phyloP scores from a whole-genome alignment of 2,797 vertebrate genomes.

The Glossophaga mutica region DNA sequence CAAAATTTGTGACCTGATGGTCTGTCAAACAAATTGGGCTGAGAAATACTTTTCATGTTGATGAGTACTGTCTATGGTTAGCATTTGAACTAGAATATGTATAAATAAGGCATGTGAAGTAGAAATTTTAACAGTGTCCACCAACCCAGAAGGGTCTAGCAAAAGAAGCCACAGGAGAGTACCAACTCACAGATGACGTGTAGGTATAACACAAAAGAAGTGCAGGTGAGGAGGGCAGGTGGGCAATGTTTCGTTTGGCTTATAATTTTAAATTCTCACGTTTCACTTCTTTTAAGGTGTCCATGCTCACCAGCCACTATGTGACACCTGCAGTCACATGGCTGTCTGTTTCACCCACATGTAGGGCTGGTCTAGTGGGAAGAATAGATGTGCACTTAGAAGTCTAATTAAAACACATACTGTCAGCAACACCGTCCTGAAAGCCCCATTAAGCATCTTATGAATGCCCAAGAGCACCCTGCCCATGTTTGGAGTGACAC shows the following conservation, averaged over 20 bases:
- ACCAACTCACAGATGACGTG: neutral
- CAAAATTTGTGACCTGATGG: slow-evolving; percentile 10
- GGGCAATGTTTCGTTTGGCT: neutral
- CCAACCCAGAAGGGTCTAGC: neutral
- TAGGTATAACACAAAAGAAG: neutral
- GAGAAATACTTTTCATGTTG: slow-evolving; percentile 39
- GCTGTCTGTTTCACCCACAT: slow-evolving; percentile 16
- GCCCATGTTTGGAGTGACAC: slow-evolving; percentile 64
- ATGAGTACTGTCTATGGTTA: neutral
- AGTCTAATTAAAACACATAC: slow-evolving; percentile 67
- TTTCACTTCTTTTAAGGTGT: neutral
- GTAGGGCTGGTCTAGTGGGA: slow-evolving; percentile 29
- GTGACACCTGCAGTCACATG: neutral
- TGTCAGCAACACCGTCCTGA: slow-evolving; percentile 45
- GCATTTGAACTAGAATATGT: neutral
- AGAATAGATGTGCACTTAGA: slow-evolving; percentile 60
- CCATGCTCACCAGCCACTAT: neutral
- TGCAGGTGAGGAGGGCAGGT: neutral
- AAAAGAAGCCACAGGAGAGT: neutral
- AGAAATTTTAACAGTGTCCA: neutral
- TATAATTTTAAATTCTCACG: neutral
- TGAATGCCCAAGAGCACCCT: slow-evolving; percentile 53
- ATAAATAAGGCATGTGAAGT: neutral
- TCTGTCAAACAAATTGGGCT: neutral
- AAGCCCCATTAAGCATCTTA: slow-evolving; percentile 61